A percentile compares a stretch with the other conserved stretches of the same genome.
Conservation (phyloP, 2,888 invertebrate species). For the Osmoderma eremita region DNA sequence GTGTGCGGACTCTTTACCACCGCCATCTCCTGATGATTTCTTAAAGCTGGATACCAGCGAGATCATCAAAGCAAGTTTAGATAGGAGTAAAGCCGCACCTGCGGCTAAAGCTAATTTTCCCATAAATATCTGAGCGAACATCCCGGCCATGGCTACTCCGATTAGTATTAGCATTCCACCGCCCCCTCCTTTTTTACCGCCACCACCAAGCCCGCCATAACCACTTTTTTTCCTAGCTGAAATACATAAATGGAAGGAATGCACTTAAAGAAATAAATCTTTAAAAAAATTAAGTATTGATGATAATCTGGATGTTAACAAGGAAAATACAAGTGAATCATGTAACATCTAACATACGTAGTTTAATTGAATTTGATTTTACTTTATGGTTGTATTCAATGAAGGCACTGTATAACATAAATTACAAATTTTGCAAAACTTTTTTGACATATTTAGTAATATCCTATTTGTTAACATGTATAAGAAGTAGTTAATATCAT, state of each 20-base stretch:
- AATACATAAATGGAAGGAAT: conserved; percentile 37
- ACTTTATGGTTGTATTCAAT: too few species aligned
- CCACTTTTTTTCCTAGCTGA: conserved; percentile 31
- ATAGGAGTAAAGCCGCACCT: conserved; percentile 73
- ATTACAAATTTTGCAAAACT: too few species aligned
- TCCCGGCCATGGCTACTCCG: conserved; percentile 70
- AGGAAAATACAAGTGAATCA: too few species aligned
- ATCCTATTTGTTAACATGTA: background rate
- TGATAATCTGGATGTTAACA: too few species aligned
- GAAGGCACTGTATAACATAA: too few species aligned
- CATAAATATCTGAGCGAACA: conserved; percentile 74
- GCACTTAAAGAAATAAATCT: too few species aligned
- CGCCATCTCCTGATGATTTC: conserved; percentile 67
- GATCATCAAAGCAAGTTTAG: conserved; percentile 72
- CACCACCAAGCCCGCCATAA: conserved; percentile 45
- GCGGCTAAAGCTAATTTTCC: conserved; percentile 76
- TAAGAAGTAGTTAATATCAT: background rate
- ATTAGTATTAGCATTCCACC: conserved; percentile 67
- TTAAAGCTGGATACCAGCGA: conserved; percentile 73
- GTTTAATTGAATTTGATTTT: too few species aligned
- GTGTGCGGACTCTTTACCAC: conserved; percentile 58
- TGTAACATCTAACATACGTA: too few species aligned
- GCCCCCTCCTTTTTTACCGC: conserved; percentile 55
- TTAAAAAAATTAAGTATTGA: too few species aligned
- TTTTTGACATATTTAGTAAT: background rate